A percentile compares a stretch with the other conserved stretches of the same genome.
phyloP scores from a whole-genome alignment of 1,140 invertebrate genomes.

The Lethrus apterus region DNA sequence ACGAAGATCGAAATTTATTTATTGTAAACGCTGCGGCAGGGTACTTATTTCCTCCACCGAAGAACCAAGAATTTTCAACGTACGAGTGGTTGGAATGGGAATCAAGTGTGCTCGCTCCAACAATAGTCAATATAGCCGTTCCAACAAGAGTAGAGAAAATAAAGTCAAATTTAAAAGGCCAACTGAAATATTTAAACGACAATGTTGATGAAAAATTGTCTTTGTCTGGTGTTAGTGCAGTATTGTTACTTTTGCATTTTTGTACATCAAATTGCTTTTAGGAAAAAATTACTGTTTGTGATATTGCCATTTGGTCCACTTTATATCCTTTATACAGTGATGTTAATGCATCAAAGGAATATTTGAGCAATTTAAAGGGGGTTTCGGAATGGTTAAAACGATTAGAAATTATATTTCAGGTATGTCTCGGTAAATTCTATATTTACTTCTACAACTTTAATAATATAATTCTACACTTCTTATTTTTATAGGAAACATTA shows the following conservation, averaged over 20 bases:
- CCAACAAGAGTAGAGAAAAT: conserved; percentile 45
- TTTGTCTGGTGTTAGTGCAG: conserved; percentile 27
- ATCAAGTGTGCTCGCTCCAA: conserved; percentile 55
- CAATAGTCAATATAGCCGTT: conserved; percentile 41
- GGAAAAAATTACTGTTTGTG: conserved; percentile 50
- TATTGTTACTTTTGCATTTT: conserved; percentile 21
- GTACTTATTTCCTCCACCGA: conserved; percentile 42
- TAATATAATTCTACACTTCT: conserved; percentile 3
- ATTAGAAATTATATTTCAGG: conserved; percentile 43
- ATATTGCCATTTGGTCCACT: conserved; percentile 58
- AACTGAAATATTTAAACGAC: conserved; percentile 43
- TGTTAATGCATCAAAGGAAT: conserved; percentile 40
- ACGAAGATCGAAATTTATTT: conserved; percentile 45
- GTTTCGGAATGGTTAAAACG: conserved; percentile 47
- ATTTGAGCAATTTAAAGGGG: conserved; percentile 42
- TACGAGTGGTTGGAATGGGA: conserved; percentile 73
- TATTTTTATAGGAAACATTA: conserved; percentile 36
- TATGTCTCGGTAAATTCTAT: conserved; percentile 44
- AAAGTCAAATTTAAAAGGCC: conserved; percentile 41
- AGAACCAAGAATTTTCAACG: conserved; percentile 38
- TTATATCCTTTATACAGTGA: conserved; percentile 51
- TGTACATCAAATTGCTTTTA: conserved; percentile 13
- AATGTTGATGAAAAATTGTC: conserved; percentile 19
- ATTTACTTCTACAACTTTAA: background rate
- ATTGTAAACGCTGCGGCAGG: conserved; percentile 49